Conservation (phyloP, 2,797 vertebrate species). For the Acropternis orthonyx region DNA sequence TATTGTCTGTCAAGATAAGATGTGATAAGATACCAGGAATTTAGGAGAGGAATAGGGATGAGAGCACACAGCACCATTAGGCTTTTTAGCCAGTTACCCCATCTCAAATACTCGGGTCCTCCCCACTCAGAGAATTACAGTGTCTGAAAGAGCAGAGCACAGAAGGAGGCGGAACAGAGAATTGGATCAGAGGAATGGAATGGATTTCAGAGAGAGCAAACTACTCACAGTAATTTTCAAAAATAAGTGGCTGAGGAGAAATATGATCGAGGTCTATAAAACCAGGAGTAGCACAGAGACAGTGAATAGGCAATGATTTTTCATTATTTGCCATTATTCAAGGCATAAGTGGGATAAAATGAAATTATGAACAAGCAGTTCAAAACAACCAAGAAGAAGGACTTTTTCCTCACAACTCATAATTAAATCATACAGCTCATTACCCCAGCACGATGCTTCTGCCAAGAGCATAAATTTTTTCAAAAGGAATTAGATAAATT, state of each 20-base stretch:
- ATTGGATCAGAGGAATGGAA: background rate
- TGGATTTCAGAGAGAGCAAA: background rate
- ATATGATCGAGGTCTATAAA: conserved; percentile 35
- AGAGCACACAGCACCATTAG: background rate
- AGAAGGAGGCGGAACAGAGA: background rate
- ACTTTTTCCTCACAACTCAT: conserved; percentile 38
- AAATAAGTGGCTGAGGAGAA: conserved; percentile 41
- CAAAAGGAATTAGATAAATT: conserved; percentile 22
- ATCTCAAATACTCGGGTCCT: background rate
- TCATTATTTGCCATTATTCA: conserved; percentile 64
- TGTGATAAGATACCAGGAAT: background rate
- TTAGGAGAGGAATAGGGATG: background rate
- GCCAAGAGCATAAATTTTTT: conserved; percentile 45
- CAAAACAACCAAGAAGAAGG: conserved; percentile 56
- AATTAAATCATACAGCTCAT: conserved; percentile 68
- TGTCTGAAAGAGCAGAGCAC: background rate
- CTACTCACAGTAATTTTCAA: background rate
- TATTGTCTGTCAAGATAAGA: background rate
- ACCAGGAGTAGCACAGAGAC: background rate
- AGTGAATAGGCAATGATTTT: conserved; percentile 67
- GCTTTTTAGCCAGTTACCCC: background rate
- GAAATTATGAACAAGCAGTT: conserved; percentile 60
- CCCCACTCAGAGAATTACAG: background rate
- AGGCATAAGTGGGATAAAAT: conserved; percentile 55
- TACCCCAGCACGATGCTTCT: conserved; percentile 14